phyloP scores from a whole-genome alignment of 37 sponge, comb jelly and placozoan species.

The Cliona cf. orientalis region DNA sequence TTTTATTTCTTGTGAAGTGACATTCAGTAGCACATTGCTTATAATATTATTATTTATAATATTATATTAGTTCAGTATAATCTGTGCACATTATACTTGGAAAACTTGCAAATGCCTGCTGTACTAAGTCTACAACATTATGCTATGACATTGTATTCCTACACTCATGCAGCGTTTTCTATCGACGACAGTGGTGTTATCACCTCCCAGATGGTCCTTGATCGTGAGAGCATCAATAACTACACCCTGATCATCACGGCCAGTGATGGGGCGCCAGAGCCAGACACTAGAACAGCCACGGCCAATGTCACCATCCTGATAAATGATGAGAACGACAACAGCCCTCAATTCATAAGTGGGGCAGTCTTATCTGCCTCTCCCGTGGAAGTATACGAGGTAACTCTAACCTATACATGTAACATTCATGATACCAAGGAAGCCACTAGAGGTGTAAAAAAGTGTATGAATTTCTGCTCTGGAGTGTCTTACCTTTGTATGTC shows the following conservation, averaged over 20 bases:
- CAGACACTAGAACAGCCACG: not conserved
- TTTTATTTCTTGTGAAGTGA: too few relatives aligned
- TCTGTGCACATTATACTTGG: too few relatives aligned
- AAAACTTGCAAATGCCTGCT: too few relatives aligned
- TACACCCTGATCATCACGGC: constrained; percentile 40
- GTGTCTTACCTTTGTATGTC: too few relatives aligned
- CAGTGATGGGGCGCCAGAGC: constrained; percentile 5
- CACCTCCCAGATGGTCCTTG: constrained; percentile 9
- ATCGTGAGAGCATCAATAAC: constrained; percentile 10
- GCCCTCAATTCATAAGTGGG: constrained; percentile 26
- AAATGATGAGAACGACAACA: constrained; percentile 67
- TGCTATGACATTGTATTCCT: too few relatives aligned
- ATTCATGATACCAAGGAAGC: not conserved
- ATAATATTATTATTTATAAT: too few relatives aligned
- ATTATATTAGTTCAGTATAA: too few relatives aligned
- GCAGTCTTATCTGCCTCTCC: not conserved
- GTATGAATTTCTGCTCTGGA: too few relatives aligned
- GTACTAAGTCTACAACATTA: too few relatives aligned
- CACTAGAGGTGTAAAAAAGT: too few relatives aligned
- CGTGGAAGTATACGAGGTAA: constrained; percentile 23
- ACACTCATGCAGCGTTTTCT: not conserved
- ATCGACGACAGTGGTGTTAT: constrained; percentile 27
- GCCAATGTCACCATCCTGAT: constrained; percentile 33
- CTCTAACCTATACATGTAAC: too few relatives aligned
- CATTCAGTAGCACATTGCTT: too few relatives aligned